phyloP scores from a whole-genome alignment of 2,113 vertebrate species.

The Pygoscelis antarcticus region DNA sequence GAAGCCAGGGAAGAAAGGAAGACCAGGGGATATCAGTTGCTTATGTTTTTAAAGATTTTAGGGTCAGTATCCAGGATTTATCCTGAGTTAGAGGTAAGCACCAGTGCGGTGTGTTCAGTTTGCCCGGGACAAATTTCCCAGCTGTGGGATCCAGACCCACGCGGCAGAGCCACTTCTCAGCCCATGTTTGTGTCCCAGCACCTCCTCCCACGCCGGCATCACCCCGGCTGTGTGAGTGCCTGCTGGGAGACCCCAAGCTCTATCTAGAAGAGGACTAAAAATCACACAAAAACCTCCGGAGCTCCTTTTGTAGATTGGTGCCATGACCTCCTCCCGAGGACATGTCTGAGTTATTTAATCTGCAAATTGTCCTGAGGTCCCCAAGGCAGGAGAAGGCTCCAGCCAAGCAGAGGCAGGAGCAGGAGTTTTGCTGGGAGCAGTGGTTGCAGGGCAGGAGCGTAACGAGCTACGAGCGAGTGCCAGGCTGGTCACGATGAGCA shows the following conservation, averaged over 20 bases:
- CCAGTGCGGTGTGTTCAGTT: rapidly evolving
- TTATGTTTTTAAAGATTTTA: not conserved
- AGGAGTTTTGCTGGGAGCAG: not conserved
- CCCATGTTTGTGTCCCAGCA: not conserved
- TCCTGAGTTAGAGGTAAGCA: not conserved
- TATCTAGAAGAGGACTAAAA: not conserved
- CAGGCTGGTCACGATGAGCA: not conserved
- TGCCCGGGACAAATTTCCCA: not conserved
- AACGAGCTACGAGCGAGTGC: not conserved
- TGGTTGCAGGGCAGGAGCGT: rapidly evolving
- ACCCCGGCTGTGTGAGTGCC: rapidly evolving
- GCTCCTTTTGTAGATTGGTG: not conserved
- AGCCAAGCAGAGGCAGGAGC: not conserved
- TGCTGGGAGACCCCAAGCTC: not conserved
- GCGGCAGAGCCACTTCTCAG: not conserved
- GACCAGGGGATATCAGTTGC: not conserved
- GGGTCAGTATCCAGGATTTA: not conserved
- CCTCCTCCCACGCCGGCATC: not conserved
- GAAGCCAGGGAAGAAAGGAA: not conserved
- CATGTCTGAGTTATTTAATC: not conserved
- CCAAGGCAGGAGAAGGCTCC: not conserved
- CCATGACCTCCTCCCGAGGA: not conserved
- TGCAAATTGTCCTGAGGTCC: not conserved
- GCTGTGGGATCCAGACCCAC: not conserved
- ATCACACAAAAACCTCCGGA: too few species aligned